Base-by-base conservation (phyloP, 2,797 vertebrate species). In the Phylloscopus collybita region DNA sequence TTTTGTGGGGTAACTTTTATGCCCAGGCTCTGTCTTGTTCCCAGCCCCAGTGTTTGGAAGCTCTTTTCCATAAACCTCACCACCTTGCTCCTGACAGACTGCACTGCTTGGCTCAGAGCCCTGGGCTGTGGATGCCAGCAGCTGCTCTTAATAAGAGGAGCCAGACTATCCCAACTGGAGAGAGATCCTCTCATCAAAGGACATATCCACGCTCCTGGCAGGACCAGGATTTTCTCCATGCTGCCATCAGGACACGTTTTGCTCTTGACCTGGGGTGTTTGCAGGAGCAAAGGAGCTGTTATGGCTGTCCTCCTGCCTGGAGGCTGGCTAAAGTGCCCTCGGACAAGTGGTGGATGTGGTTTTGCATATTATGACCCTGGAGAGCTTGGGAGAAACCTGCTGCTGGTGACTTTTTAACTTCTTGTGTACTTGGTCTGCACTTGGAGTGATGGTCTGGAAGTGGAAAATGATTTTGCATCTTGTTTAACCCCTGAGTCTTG, bases 221-320 rank as follows among this genome's bases (percentile, higher is more conserved):
- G 40, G 45, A 49, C 10, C 16, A 54, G 40, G 2, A 0, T 44
- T 53, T 83, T 64, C 44, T 54, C 49, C 6, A 3, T 1, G 4
- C 25, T 83, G n/a, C n/a, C 1, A 0, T 50, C 23, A 36, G 76
- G 34, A 47, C 20, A 6, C 0, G 0, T 61, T 16, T 30, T 76
- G 42, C 60, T 54, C 38, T 54, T 71, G 49, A 44, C 19, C 40
- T 3, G 12, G 10, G 16, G 21, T 3, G 9, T 59, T 72, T 70
- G 60, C 44, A 70, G 49, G 36, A n/a, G 50, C 1, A 1, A 0
- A 34, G 20, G 53, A 60, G 22, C 47, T 62, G 34, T 57, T 86
- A 49, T 42, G 56, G 60, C 47, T 4, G 1, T 53, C n/a, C 50
- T 54, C 34, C 60, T 25, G 50, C n/a, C 74, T n/a, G 26, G 11